Evolutionary conservation across 2,888 invertebrate genomes (phyloP), one percentile per base, ranked within the genome.

Genomic region (Tortrix viridana): DNA sequence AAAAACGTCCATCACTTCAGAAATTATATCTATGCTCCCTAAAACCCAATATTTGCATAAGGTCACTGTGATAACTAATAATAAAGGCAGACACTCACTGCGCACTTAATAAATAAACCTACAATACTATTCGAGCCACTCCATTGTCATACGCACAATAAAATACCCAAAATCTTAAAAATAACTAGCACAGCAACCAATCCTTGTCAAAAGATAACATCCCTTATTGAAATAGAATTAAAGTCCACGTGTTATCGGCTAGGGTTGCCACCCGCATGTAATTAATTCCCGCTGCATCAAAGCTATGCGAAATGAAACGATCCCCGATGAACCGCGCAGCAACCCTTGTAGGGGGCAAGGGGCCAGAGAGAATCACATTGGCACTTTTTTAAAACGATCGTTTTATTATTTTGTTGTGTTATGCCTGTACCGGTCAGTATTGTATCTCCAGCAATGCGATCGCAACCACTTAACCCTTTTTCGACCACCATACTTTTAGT

Each of bases 271-370:
- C 23, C 53, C 22, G 44, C n/a, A 50, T 19, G 12, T 55, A 55
- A 61, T 55, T 55, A 61, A 50, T 61, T 61, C 49, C 32, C 18
- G 55, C 49, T 55, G 61, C 55, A 61, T 61, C 61, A 55, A 49
- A 61, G 61, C 48, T 61, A 61, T 56, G 55, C 37, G 49, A 49
- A 49, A 61, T 61, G 49, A 56, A 50, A 50, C 41, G 32, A 55
- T 48, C 55, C 61, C 32, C 55, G 26, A n/a, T 23, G 47, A 53
- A 60, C 47, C 23, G 43, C 38, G 32, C 46, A 46, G 32, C 46
- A 46, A 50, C 60, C 60, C 60, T 53, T n/a, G n/a, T n/a, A n/a
- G n/a, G n/a, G n/a, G n/a, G 38, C 18, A 16, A 20, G 23, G 43
- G 12, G n/a, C 43, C 61, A 55, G 61, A 22, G 43, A 44, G 26